Base-by-base conservation (phyloP, 2,888 invertebrate species). In the Labia minor region DNA sequence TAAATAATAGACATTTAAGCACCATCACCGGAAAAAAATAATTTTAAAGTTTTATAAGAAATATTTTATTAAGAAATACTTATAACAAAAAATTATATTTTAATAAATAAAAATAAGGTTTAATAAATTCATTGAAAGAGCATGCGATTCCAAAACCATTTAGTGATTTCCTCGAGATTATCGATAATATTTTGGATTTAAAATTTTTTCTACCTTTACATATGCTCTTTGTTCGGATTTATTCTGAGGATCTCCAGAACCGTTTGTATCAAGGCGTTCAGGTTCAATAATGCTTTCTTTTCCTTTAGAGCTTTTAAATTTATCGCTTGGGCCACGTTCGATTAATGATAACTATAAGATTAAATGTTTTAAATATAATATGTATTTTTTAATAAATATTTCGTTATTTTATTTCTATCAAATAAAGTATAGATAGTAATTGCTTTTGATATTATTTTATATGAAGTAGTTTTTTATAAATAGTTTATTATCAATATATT, bases 261-360 rank as follows among this genome's bases (percentile, higher is more conserved):
- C n/a, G 14, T 49, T 49, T 11, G 2, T 49, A n/a, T 49, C 49
- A 49, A 49, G 49, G 2, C 49, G 49, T 49, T 49, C 49, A 49
- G 49, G 49, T 16, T n/a, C 49, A 14, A 49, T n/a, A 49, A 49
- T 49, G 16, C 49, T 49, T 49, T 49, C 49, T 49, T 49, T 49
- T 14, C 14, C 49, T 49, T 49, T 49, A 14, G 16, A 3, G 16
- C 3, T 49, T 49, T 14, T 49, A 49, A 14, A 49, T 49, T 49
- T 49, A 16, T 49, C 49, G 49, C 49, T 14, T 49, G 49, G 14
- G 2, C 49, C 49, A 3, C 49, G 49, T 49, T 49, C 49, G 16
- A 49, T 49, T 49, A 49, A 49, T 49, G 49, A 49, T n/a, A 49
- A 49, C 49, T 49, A 49, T 49, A 26, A 26, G 26, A 26, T 26